Conservation (phyloP, 2,888 invertebrate genomes). For the Drosophila recens region DNA sequence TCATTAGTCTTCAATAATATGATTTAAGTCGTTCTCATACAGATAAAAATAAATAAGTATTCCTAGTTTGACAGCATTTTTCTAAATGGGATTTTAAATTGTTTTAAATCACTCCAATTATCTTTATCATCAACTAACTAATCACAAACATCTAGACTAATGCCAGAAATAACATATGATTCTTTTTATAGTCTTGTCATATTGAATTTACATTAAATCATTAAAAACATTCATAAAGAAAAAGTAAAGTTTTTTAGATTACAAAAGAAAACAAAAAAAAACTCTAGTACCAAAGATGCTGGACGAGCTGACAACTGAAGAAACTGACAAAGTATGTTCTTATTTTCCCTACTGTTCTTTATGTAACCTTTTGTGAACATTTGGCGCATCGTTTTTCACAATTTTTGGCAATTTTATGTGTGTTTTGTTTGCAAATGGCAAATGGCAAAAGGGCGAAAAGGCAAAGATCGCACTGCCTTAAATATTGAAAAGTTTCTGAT, state of each 20-base stretch:
- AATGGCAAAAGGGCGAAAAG: conserved; percentile 18
- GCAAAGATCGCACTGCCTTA: conserved; percentile 44
- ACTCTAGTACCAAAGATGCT: conserved; percentile 46
- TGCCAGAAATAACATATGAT: too few relatives aligned
- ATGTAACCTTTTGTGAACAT: conserved; percentile 53
- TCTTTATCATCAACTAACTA: too few relatives aligned
- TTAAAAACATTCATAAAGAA: too few relatives aligned
- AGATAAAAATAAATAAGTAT: too few relatives aligned
- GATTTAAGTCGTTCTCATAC: too few relatives aligned
- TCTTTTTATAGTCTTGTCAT: too few relatives aligned
- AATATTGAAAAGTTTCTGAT: conserved; percentile 60
- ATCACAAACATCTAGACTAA: too few relatives aligned
- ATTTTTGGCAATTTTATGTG: conserved; percentile 47
- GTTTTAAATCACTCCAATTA: too few relatives aligned
- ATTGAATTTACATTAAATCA: too few relatives aligned
- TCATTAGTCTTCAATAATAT: too few relatives aligned
- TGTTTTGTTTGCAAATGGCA: conserved; percentile 50
- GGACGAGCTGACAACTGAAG: conserved; percentile 52
- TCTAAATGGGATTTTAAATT: too few relatives aligned
- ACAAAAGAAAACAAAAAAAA: conserved; percentile 16
- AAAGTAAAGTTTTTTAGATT: background rate
- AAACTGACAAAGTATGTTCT: conserved; percentile 61
- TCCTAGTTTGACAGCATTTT: too few relatives aligned
- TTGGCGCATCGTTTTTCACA: conserved; percentile 62
- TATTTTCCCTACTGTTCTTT: conserved; percentile 15